Conservation (phyloP, 2,113 vertebrate species). For the Hyaena hyaena region DNA sequence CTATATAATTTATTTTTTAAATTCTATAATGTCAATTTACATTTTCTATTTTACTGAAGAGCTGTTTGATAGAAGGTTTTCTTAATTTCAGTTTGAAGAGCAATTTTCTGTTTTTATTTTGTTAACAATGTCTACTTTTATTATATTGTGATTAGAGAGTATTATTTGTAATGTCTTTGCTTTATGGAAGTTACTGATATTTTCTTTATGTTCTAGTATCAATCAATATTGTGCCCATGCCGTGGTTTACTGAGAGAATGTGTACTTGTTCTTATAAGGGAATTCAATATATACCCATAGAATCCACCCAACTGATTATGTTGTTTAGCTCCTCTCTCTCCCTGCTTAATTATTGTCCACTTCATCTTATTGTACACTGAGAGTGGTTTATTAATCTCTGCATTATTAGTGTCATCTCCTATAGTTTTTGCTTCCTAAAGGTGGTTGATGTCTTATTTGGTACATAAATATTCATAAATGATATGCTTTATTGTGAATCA, state of each 20-base stretch:
- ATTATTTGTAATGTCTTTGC: background rate
- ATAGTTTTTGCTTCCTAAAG: conserved; percentile 40
- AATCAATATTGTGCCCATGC: background rate
- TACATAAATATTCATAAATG: conserved; percentile 41
- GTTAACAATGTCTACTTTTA: background rate
- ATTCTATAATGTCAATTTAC: background rate
- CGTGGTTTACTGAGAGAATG: background rate
- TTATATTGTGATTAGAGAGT: background rate
- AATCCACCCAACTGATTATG: background rate
- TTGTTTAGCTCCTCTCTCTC: background rate
- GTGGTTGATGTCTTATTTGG: background rate
- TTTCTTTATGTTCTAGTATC: background rate
- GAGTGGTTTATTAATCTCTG: background rate
- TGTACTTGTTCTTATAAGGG: conserved; percentile 11
- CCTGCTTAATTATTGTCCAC: background rate
- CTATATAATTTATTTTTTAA: background rate
- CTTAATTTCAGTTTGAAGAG: background rate
- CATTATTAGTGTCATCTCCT: conserved; percentile 15
- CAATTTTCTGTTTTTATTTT: conserved; percentile 2
- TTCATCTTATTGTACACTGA: background rate
- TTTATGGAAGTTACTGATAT: conserved; percentile 22
- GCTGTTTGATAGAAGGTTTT: conserved; percentile 6
- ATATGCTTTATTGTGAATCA: conserved; percentile 14
- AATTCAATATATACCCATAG: conserved; percentile 4
- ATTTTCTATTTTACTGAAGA: background rate